phyloP scores from a whole-genome alignment of 2,888 invertebrate species.

The Uloborus plumipes region DNA sequence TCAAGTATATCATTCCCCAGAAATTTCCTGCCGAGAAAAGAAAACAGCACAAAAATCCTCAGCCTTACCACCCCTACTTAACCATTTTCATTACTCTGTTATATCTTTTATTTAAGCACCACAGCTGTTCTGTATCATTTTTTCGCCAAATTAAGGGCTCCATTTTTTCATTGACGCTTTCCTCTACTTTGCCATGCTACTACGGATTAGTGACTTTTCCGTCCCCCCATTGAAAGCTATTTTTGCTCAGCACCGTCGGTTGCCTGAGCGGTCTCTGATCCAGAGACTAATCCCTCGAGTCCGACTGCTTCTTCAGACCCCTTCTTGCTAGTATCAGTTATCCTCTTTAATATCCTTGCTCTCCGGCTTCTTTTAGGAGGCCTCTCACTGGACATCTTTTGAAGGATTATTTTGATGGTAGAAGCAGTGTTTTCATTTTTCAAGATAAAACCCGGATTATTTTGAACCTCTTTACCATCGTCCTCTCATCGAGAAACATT shows the following conservation, averaged over 20 bases:
- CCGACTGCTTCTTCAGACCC: conserved; percentile 35
- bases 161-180: conserved; percentile 21
- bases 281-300: conserved; percentile 51
- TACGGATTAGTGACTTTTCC: conserved; percentile 54
- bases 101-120: conserved; percentile 24
- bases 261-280: conserved; percentile 45
- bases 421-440: conserved; percentile 61
- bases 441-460: conserved; percentile 47
- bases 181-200: conserved; percentile 28
- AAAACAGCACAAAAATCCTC: too few species aligned
- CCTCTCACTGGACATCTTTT: conserved; percentile 57
- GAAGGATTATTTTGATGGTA: conserved; percentile 50
- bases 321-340: conserved; percentile 52
- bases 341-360: conserved; percentile 57
- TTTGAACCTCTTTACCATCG: conserved; percentile 23
- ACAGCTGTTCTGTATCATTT: conserved; percentile 44
- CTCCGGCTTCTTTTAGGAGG: conserved; percentile 51
- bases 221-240: conserved; percentile 43
- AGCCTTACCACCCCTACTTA: too few species aligned
- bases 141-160: conserved; percentile 38
- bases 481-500: conserved; percentile 34
- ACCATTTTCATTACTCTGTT: not conserved
- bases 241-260: conserved; percentile 24
- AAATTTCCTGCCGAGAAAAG: too few species aligned
- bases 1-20: too few species aligned